Percentiles rank a stretch among this genome's conserved stretches.
Evolutionary conservation across 2,797 vertebrate species (phyloP).

Genomic region (Pseudomugil tenellus): DNA sequence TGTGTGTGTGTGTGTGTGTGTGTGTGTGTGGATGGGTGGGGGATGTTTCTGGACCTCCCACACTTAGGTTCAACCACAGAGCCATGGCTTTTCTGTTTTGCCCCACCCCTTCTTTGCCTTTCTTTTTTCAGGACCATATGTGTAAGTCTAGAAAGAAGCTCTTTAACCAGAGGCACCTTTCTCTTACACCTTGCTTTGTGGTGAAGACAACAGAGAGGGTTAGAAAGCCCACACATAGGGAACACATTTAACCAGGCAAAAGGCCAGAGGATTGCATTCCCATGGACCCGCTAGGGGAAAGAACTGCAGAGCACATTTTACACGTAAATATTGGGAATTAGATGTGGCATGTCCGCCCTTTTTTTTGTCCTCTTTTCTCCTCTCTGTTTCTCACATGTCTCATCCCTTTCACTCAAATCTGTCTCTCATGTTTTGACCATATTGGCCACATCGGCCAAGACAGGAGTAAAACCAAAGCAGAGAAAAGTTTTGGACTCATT

Average conservation of each 20-base stretch:
- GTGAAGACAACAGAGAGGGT: constrained; percentile 64
- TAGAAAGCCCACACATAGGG: constrained; percentile 75
- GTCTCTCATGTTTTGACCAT: constrained; percentile 68
- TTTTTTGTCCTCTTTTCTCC: constrained; percentile 43
- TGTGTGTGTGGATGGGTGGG: neutral
- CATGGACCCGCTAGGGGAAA: constrained; percentile 71
- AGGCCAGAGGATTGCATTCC: constrained; percentile 78
- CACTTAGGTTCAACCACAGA: constrained; percentile 79
- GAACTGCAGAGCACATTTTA: constrained; percentile 73
- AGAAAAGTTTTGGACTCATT: constrained; percentile 57
- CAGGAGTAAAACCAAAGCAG: constrained; percentile 72
- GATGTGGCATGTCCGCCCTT: constrained; percentile 73
- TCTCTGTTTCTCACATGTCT: constrained; percentile 67
- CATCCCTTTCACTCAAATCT: constrained; percentile 73
- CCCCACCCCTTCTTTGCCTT: constrained; percentile 54
- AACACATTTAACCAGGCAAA: constrained; percentile 79
- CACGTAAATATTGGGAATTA: constrained; percentile 77
- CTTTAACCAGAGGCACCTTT: constrained; percentile 73
- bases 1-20: too few relatives aligned
- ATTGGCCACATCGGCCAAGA: constrained; percentile 67
- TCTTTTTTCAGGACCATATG: constrained; percentile 54
- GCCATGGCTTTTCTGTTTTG: constrained; percentile 67
- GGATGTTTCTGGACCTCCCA: constrained; percentile 79
- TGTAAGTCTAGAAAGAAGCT: constrained; percentile 48
- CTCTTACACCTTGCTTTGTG: constrained; percentile 68